Conservation (phyloP, 2,888 invertebrate genomes). For the Drosophila hamatofila region DNA sequence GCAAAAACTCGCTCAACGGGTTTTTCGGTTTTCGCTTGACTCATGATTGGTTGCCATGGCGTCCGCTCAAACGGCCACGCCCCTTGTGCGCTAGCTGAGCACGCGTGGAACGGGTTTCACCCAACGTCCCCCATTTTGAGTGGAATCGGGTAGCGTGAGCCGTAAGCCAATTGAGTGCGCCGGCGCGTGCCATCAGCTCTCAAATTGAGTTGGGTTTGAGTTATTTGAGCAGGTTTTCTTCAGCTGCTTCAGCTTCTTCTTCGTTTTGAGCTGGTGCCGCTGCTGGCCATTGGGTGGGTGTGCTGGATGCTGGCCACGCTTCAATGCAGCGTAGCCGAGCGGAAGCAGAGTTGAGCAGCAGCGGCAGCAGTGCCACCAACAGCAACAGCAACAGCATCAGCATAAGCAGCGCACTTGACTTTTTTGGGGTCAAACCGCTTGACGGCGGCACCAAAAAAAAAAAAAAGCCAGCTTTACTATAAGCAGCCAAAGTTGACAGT, state of each 20-base stretch:
- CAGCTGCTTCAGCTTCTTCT: background rate
- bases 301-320: conserved; percentile 41
- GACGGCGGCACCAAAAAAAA: conserved; percentile 43
- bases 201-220: conserved; percentile 38
- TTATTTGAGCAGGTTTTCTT: background rate
- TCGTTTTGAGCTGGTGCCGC: conserved; percentile 22
- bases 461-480: conserved; percentile 15
- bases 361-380: background rate
- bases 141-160: conserved; percentile 29
- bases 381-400: conserved; percentile 7
- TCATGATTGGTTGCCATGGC: conserved; percentile 80
- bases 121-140: conserved; percentile 81
- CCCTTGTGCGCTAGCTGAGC: conserved; percentile 44
- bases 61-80: conserved; percentile 60
- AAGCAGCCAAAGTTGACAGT: conserved; percentile 46
- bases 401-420: conserved; percentile 75
- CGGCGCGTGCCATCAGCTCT: conserved; percentile 74
- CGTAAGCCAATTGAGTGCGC: conserved; percentile 73
- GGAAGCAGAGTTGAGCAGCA: conserved; percentile 8
- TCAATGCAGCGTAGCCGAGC: conserved; percentile 42
- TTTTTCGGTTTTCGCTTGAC: conserved; percentile 55
- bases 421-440: conserved; percentile 78
- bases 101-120: conserved; percentile 64
- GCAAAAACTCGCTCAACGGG: conserved; percentile 74
- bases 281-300: conserved; percentile 49